A percentile compares a stretch with the other conserved stretches of the same genome.
Conservation (phyloP, 2,888 invertebrate genomes). For the Ceraclea dissimilis region DNA sequence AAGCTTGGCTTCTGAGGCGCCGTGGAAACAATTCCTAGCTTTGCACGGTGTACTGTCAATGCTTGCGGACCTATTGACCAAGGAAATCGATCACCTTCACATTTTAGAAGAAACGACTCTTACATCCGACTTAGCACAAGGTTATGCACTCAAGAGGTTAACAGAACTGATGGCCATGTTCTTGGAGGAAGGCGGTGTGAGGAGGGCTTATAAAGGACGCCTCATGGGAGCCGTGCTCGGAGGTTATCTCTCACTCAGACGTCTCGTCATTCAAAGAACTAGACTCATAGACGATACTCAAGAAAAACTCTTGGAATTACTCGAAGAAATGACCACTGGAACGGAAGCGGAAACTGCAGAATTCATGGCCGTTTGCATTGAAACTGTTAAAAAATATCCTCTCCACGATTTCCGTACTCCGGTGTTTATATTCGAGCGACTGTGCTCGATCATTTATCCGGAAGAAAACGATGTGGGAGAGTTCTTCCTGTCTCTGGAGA, state of each 20-base stretch:
- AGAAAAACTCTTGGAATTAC: slow-evolving; percentile 82
- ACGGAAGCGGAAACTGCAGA: slow-evolving; percentile 94
- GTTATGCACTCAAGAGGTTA: slow-evolving; percentile 83
- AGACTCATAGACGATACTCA: slow-evolving; percentile 94
- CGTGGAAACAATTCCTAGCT: slow-evolving; percentile 92
- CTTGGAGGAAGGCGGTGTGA: slow-evolving; percentile 78
- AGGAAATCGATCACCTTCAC: slow-evolving; percentile 83
- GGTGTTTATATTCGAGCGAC: slow-evolving; percentile 93
- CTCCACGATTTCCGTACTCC: slow-evolving; percentile 91
- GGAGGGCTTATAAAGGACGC: slow-evolving; percentile 83
- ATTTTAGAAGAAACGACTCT: slow-evolving; percentile 86
- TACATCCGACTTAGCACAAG: slow-evolving; percentile 90
- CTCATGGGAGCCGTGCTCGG: slow-evolving; percentile 86
- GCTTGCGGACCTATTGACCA: slow-evolving; percentile 77
- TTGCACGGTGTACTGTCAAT: slow-evolving; percentile 77
- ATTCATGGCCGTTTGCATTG: slow-evolving; percentile 95
- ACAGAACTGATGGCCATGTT: slow-evolving; percentile 84
- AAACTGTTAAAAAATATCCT: slow-evolving; percentile 87
- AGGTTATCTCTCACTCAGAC: slow-evolving; percentile 84
- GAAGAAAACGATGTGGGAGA: slow-evolving; percentile 96
- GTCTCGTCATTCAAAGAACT: slow-evolving; percentile 90
- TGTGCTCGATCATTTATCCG: slow-evolving; percentile 95
- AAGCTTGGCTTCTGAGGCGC: slow-evolving; percentile 72
- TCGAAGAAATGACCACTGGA: slow-evolving; percentile 94
- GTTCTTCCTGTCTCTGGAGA: slow-evolving; percentile 92